A percentile compares a stretch with the other conserved stretches of the same genome.
Conservation (phyloP, 2,797 vertebrate species). For the Brachyalestes nurse region DNA sequence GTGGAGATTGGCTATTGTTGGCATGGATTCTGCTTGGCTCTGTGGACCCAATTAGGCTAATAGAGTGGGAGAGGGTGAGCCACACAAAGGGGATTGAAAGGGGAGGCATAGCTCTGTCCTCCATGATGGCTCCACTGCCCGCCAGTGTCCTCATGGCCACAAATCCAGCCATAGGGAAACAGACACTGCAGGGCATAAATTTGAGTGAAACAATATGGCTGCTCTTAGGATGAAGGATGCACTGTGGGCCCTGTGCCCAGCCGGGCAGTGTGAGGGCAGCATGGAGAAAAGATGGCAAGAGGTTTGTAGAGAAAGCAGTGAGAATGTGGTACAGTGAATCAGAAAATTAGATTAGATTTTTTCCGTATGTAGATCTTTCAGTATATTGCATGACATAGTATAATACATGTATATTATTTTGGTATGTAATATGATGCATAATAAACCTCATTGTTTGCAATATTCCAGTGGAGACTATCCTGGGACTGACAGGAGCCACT, state of each 20-base stretch:
- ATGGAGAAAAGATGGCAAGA: constrained; percentile 31
- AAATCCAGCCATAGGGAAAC: constrained; percentile 55
- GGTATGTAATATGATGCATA: background rate
- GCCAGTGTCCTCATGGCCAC: constrained; percentile 48
- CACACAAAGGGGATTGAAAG: constrained; percentile 49
- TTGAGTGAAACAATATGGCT: constrained; percentile 80
- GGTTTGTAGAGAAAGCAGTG: constrained; percentile 28
- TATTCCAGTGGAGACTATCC: constrained; percentile 90
- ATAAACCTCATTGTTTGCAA: constrained; percentile 19
- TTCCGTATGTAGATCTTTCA: background rate
- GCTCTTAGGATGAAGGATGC: constrained; percentile 74
- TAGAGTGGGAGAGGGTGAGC: constrained; percentile 73
- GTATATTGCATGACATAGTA: background rate
- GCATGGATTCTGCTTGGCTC: constrained; percentile 56
- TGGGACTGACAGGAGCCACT: constrained; percentile 95
- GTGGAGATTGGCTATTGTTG: constrained; percentile 52
- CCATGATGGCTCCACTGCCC: constrained; percentile 43
- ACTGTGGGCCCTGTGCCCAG: constrained; percentile 68
- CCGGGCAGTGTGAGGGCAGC: constrained; percentile 47
- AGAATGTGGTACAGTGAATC: constrained; percentile 36
- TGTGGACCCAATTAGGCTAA: constrained; percentile 80
- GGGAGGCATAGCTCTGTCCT: constrained; percentile 49
- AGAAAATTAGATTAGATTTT: constrained; percentile 38
- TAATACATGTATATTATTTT: too few species aligned
- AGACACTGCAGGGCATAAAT: constrained; percentile 70